These are phyloP conservation scores for Tipula helvola DNA, from an alignment of 2,888 invertebrate species.

Conservation along the genomic window DNA sequence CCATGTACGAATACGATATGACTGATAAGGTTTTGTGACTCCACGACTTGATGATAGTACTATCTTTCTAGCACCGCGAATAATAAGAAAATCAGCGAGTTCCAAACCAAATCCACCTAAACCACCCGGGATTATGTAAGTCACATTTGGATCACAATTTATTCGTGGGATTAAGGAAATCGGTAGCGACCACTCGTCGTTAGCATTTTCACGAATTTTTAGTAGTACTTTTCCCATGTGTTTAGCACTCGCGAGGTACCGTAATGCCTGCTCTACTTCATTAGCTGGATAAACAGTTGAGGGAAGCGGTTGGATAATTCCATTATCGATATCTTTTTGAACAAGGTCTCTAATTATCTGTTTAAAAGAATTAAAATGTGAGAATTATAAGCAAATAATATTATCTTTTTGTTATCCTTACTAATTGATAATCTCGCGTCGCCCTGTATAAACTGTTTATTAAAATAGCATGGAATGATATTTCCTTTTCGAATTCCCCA, in stretches of 20 bases:
- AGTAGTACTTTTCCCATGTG: slow-evolving; percentile 64
- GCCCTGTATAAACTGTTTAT: slow-evolving; percentile 54
- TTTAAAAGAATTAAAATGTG: neutral
- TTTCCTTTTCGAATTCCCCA: slow-evolving; percentile 54
- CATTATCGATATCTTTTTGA: neutral
- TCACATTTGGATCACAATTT: slow-evolving; percentile 25
- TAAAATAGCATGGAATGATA: slow-evolving; percentile 65
- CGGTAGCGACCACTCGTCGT: slow-evolving; percentile 23
- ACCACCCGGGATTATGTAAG: slow-evolving; percentile 60
- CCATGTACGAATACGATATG: slow-evolving; percentile 40
- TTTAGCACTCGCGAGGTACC: slow-evolving; percentile 54
- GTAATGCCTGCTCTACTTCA: slow-evolving; percentile 60
- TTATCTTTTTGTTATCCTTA: neutral
- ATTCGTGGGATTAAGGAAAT: slow-evolving; percentile 26
- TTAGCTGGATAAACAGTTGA: slow-evolving; percentile 48
- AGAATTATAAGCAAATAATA: neutral
- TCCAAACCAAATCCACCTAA: slow-evolving; percentile 90
- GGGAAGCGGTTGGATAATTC: slow-evolving; percentile 42
- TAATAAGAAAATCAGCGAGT: slow-evolving; percentile 71
- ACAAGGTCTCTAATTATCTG: neutral
- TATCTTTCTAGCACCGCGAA: slow-evolving; percentile 66
- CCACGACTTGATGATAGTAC: slow-evolving; percentile 73
- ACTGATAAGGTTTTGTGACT: slow-evolving; percentile 69
- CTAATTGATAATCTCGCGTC: slow-evolving; percentile 29
- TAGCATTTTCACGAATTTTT: slow-evolving; percentile 26